Conservation (phyloP, 2,113 vertebrate genomes). For the Neolamprologus kungweensis region DNA sequence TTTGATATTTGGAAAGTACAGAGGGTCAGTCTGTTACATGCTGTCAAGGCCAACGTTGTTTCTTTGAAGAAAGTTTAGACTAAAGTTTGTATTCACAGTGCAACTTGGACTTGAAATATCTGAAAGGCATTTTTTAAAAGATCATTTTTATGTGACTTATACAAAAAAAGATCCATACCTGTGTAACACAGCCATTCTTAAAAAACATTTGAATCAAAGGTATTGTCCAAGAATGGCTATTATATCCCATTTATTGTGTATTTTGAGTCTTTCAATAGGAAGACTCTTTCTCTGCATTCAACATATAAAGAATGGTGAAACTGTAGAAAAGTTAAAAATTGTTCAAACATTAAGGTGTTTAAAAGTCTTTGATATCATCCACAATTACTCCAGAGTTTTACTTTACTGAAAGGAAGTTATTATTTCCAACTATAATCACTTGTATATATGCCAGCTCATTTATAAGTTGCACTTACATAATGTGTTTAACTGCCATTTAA, state of each 20-base stretch:
- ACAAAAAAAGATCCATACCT: background rate
- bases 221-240: background rate
- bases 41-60: conserved; percentile 63
- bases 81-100: conserved; percentile 45
- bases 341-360: background rate
- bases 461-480: background rate
- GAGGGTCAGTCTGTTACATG: conserved; percentile 68
- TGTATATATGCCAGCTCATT: background rate
- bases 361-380: background rate
- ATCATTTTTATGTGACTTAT: background rate
- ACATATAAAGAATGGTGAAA: background rate
- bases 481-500: background rate
- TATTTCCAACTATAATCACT: background rate
- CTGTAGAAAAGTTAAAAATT: background rate
- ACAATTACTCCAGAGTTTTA: background rate
- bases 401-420: background rate
- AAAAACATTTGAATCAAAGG: background rate
- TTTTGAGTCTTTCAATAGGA: background rate
- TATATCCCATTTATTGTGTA: background rate
- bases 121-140: background rate
- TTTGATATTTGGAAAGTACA: conserved; percentile 74
- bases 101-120: conserved; percentile 21
- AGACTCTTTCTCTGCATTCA: background rate
- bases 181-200: background rate
- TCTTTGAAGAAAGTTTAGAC: conserved; percentile 61